Evolutionary conservation across 2,113 vertebrate species (phyloP), one percentile per base, ranked within the genome.

Genomic region (Campylomormyrus tamandua): DNA sequence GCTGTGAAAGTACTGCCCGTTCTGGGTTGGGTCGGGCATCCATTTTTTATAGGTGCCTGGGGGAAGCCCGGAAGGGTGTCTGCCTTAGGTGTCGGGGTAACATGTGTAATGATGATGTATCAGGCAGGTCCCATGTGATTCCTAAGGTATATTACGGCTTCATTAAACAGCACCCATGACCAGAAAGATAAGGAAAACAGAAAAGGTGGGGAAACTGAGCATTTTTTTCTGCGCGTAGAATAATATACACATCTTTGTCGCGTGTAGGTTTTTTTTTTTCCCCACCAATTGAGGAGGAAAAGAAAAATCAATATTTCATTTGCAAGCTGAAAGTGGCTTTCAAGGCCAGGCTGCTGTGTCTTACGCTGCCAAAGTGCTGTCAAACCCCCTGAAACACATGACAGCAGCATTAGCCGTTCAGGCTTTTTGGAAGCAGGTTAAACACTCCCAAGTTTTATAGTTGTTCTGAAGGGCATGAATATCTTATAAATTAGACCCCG

Each of bases 381-480:
- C 92, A 90, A 88, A 93, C 90, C 35, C 89, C 88, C 77, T 89
- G 92, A 88, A 90, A 91, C 89, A 93, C 93, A 91, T 91, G 92
- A 91, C 90, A 94, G 62, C 89, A 91, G n/a, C 89, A 77, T 92
- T 92, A 92, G 92, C 58, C 90, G 89, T 62, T 27, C 9, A 84
- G 93, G 91, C 90, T 87, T 93, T 70, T 91, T 88, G 80, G 62
- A 84, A 90, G 92, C 92, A 27, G 31, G 45, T 92, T 53, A 92
- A 90, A 91, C 62, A 84, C 7, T 19, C 89, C 19, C 91, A 21
- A 27, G 92, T 93, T 94, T 94, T 94, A 90, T 93, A 93, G 92
- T 87, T 92, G 53, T 90, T 88, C 92, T 90, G 90, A 90, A 10
- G 93, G 92, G 90, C 90, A 90, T 31, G 31, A 84, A 88, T 45